Conservation (phyloP, 2,888 invertebrate species). For the Tholera decimalis region DNA sequence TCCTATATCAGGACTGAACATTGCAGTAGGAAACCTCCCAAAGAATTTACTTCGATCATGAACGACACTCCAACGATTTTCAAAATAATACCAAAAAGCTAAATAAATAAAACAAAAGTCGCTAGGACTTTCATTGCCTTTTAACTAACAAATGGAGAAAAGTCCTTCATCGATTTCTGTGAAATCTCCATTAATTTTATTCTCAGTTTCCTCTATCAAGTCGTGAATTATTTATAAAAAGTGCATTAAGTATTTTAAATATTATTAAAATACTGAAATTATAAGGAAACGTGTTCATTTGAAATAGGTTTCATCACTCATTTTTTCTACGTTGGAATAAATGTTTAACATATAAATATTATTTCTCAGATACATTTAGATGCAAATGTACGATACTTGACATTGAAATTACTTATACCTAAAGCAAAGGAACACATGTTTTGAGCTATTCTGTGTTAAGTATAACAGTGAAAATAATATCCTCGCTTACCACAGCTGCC, state of each 20-base stretch:
- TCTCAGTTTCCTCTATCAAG: background rate
- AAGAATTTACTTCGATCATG: background rate
- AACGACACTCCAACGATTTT: background rate
- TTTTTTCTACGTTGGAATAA: slow-evolving; percentile 2
- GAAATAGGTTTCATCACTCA: background rate
- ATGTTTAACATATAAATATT: slow-evolving; percentile 25
- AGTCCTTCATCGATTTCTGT: background rate
- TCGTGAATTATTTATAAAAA: background rate
- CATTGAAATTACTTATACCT: slow-evolving; percentile 19
- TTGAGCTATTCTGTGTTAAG: slow-evolving; percentile 12
- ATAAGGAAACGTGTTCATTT: slow-evolving; percentile 16
- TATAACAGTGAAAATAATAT: slow-evolving; percentile 15
- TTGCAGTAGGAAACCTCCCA: no score
- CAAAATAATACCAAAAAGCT: background rate
- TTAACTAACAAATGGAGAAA: background rate
- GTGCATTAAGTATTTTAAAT: background rate
- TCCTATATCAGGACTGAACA: no score
- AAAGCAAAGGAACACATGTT: slow-evolving; percentile 17
- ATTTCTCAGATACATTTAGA: slow-evolving; percentile 19
- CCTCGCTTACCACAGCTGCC: no score
- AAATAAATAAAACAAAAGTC: background rate
- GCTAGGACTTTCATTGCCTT: no score
- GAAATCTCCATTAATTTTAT: background rate
- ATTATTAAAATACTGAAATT: background rate
- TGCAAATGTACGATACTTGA: slow-evolving; percentile 28